These are phyloP conservation scores for Lacanobia wlatinum DNA, from an alignment of 2,888 invertebrate species.

Conservation along the genomic window DNA sequence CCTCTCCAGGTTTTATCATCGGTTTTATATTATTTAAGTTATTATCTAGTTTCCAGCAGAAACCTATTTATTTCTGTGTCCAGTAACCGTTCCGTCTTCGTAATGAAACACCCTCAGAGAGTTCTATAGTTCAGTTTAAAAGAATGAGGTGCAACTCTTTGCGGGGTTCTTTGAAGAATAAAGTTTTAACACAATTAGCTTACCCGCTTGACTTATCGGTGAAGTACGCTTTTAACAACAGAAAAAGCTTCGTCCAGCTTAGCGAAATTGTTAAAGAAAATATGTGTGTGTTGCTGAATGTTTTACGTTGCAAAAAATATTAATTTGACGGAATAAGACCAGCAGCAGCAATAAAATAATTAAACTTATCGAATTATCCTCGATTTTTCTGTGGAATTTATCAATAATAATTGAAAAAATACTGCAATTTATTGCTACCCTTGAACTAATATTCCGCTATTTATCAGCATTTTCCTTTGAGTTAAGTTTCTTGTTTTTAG, in stretches of 20 bases:
- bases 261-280: not conserved
- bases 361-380: no score
- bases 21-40: not conserved
- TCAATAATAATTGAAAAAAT: no score
- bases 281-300: not conserved
- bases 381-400: no score
- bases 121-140: constrained; percentile 8
- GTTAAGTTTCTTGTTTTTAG: no score
- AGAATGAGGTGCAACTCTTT: constrained; percentile 15
- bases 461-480: no score
- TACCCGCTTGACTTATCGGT: constrained; percentile 29
- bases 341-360: no score
- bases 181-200: constrained; percentile 54
- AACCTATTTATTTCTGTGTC: constrained; percentile 15
- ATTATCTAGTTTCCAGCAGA: not conserved
- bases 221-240: not conserved
- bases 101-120: constrained; percentile 30
- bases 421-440: no score
- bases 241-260: not conserved
- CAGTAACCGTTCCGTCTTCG: not conserved
- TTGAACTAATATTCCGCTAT: no score
- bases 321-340: no score
- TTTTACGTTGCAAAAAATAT: no score
- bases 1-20: not conserved
- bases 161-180: not conserved